phyloP scores from a whole-genome alignment of 2,797 vertebrate species.

The Lithobates sylvaticus region DNA sequence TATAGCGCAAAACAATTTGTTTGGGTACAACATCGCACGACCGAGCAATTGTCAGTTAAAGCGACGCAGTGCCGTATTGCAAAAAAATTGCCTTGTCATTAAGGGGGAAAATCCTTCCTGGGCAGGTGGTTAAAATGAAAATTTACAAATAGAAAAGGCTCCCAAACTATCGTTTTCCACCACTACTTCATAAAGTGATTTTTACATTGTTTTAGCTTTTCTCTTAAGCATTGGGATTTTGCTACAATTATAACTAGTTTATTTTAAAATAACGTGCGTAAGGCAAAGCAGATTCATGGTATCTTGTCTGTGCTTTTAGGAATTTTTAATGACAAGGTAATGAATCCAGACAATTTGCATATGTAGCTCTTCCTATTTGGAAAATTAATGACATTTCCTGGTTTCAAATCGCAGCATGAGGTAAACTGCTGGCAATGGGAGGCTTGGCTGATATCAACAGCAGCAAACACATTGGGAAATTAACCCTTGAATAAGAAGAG shows the following conservation, averaged over 20 bases:
- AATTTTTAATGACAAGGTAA: constrained; percentile 67
- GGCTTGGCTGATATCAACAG: constrained; percentile 87
- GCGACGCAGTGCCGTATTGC: too few species aligned
- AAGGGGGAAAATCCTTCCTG: too few species aligned
- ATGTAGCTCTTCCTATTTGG: constrained; percentile 89
- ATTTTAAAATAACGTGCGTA: background rate
- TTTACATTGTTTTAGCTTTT: background rate
- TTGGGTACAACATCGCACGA: too few species aligned
- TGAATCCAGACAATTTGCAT: constrained; percentile 89
- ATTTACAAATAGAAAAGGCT: too few species aligned
- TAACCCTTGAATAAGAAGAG: constrained; percentile 88
- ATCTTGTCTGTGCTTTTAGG: constrained; percentile 13
- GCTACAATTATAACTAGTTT: background rate
- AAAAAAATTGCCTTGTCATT: too few species aligned
- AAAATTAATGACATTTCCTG: constrained; percentile 90
- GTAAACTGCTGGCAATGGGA: constrained; percentile 90
- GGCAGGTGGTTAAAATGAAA: too few species aligned
- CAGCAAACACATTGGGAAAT: constrained; percentile 89
- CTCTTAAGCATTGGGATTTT: background rate
- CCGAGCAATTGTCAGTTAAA: too few species aligned
- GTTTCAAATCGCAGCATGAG: constrained; percentile 92
- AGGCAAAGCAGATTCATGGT: background rate
- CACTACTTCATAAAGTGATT: background rate
- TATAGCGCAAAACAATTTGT: too few species aligned
- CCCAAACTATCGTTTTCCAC: too few species aligned